Evolutionary conservation across 2,113 vertebrate species (phyloP).

Genomic region (Mionectes macconnelli): DNA sequence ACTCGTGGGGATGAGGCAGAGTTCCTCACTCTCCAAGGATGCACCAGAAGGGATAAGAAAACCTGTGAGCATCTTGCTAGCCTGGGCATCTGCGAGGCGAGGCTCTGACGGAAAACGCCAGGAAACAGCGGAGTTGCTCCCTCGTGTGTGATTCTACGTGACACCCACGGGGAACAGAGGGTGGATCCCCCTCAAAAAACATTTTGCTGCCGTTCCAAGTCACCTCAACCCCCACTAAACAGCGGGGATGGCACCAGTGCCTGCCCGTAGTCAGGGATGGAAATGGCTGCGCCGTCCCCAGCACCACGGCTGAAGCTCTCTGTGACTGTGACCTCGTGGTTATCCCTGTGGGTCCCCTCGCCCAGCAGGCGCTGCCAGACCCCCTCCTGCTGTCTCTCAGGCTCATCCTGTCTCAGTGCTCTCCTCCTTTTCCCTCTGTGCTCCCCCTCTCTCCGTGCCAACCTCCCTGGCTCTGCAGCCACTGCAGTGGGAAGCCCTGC

Average conservation of each 20-base stretch:
- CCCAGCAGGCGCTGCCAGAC: background rate
- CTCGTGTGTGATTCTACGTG: background rate
- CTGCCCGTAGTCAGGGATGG: background rate
- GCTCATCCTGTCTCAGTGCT: background rate
- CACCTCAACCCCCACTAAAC: background rate
- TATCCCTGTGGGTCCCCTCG: background rate
- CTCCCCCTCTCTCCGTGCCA: background rate
- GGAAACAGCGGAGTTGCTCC: background rate
- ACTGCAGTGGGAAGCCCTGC: background rate
- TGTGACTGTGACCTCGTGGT: accelerated
- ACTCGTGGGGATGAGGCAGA: background rate
- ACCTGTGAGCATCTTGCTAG: background rate
- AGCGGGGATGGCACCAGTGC: background rate
- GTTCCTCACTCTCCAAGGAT: background rate
- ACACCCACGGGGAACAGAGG: accelerated
- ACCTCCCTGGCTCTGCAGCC: background rate
- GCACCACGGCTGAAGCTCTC: accelerated
- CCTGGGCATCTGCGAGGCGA: slow-evolving; percentile 6
- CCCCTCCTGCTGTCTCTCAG: background rate
- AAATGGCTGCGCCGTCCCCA: background rate
- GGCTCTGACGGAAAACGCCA: background rate
- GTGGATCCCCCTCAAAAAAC: background rate
- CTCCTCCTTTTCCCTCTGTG: background rate
- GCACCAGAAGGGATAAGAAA: background rate
- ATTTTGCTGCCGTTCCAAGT: background rate